These are phyloP conservation scores for Argya squamiceps DNA, from an alignment of 2,797 vertebrate genomes.

Conservation along the genomic window DNA sequence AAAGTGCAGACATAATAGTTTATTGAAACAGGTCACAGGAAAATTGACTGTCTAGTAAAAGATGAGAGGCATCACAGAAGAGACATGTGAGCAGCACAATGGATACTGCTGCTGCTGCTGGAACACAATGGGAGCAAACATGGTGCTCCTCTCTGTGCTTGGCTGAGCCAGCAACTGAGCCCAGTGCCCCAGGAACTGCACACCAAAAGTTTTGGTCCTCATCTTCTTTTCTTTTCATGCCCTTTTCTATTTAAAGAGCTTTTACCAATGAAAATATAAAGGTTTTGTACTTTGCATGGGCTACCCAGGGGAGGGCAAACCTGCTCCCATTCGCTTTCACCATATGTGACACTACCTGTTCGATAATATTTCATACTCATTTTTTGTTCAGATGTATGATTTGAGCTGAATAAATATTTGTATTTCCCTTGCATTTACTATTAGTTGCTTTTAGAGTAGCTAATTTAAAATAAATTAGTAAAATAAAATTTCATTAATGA, in stretches of 20 bases:
- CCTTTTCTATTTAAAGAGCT: background rate
- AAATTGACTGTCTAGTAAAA: background rate
- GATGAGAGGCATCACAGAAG: background rate
- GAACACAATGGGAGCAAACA: background rate
- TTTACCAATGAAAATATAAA: background rate
- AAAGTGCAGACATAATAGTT: background rate
- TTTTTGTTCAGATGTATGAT: background rate
- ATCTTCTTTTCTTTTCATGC: background rate
- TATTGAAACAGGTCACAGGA: background rate
- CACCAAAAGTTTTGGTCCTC: background rate
- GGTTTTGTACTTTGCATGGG: background rate
- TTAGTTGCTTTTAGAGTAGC: background rate
- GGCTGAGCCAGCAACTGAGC: background rate
- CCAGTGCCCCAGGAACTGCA: background rate
- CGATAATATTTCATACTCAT: background rate
- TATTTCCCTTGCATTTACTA: background rate
- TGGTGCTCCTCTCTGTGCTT: background rate
- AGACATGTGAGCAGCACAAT: background rate
- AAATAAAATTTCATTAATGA: background rate
- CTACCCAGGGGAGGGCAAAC: background rate
- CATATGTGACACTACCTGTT: fast-evolving
- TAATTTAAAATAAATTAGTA: background rate
- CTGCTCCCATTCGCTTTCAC: fast-evolving
- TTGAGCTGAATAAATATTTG: background rate
- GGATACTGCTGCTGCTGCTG: background rate